phyloP scores from a whole-genome alignment of 2,113 vertebrate species.

The Pelodiscus sinensis region DNA sequence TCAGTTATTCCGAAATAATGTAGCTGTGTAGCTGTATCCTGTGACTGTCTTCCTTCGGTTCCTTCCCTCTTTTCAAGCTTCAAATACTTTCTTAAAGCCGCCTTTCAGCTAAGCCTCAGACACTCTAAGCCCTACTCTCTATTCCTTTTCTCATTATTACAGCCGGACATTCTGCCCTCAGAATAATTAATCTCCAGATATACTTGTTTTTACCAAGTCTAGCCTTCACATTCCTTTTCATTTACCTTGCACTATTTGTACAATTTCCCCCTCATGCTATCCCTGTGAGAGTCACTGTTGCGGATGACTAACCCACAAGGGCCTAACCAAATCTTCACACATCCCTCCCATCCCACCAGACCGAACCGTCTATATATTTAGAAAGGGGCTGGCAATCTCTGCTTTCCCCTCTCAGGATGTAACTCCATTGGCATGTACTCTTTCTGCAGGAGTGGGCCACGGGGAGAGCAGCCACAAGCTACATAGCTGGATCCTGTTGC shows the following conservation, averaged over 20 bases:
- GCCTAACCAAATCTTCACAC: background rate
- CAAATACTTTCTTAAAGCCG: background rate
- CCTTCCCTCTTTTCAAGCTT: background rate
- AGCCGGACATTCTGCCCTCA: rapidly evolving
- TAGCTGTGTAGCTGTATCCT: too few relatives aligned
- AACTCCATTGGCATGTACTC: background rate
- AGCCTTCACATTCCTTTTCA: background rate
- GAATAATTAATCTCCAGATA: background rate
- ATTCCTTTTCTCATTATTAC: background rate
- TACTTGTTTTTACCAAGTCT: rapidly evolving
- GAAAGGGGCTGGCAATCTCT: background rate
- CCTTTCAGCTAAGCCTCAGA: rapidly evolving
- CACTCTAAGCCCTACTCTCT: background rate
- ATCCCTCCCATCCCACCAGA: background rate
- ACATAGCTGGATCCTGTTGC: background rate
- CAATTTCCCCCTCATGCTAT: background rate
- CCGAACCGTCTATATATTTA: rapidly evolving
- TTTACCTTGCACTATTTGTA: background rate
- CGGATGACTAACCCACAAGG: background rate
- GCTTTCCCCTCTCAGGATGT: background rate
- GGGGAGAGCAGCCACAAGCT: background rate
- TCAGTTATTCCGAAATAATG: too few relatives aligned
- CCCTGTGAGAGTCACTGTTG: background rate
- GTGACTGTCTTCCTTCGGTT: background rate
- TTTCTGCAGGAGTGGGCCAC: background rate